A percentile compares a stretch with the other conserved stretches of the same genome.
phyloP scores from a whole-genome alignment of 2,113 vertebrate genomes.

The Sebastes fasciatus region DNA sequence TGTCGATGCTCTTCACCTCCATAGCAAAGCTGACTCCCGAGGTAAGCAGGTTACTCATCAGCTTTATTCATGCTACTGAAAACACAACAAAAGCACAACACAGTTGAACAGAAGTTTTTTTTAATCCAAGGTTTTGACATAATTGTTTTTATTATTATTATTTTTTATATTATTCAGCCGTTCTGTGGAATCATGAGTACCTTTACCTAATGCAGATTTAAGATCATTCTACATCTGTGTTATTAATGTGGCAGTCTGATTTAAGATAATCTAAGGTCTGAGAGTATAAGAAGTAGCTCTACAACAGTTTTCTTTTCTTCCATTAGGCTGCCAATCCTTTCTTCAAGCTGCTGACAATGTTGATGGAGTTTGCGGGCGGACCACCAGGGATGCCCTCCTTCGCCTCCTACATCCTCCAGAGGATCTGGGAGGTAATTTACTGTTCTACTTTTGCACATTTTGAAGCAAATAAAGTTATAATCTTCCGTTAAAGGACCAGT shows the following conservation, averaged over 20 bases:
- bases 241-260: background rate
- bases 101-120: too few species aligned
- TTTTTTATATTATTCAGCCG: background rate
- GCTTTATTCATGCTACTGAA: too few species aligned
- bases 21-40: slow-evolving; percentile 99
- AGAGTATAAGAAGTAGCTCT: background rate
- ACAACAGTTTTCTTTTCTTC: background rate
- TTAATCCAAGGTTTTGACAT: too few species aligned
- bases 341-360: slow-evolving; percentile 98
- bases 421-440: slow-evolving; percentile 97
- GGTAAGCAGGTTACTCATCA: slow-evolving; percentile 77
- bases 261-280: rapidly evolving
- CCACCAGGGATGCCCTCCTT: slow-evolving; percentile 99
- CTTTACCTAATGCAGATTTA: background rate
- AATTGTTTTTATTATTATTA: background rate
- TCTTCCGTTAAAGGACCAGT: too few species aligned
- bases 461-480: too few species aligned
- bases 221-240: background rate
- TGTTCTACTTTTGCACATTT: background rate
- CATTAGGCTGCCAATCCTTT: slow-evolving; percentile 96
- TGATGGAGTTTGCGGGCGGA: slow-evolving; percentile 99
- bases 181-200: background rate
- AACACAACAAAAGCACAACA: background rate
- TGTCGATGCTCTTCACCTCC: slow-evolving; percentile 99
- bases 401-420: slow-evolving; percentile 98